These are phyloP conservation scores for Stenolophus ochropezus DNA, from an alignment of 2,888 invertebrate species.

Conservation along the genomic window DNA sequence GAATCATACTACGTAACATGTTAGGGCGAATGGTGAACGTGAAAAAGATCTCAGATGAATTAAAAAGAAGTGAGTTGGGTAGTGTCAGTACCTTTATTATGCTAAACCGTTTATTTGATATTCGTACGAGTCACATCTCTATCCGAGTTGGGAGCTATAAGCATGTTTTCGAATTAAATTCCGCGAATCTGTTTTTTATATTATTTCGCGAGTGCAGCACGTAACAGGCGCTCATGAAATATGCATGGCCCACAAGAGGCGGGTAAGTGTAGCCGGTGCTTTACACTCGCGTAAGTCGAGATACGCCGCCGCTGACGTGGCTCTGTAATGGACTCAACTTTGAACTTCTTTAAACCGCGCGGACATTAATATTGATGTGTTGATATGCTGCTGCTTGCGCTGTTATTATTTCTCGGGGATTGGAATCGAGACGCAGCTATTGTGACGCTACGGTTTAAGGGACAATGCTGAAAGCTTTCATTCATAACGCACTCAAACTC, in stretches of 20 bases:
- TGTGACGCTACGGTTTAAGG: not conserved
- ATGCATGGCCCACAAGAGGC: slow-evolving; percentile 54
- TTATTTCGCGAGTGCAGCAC: slow-evolving; percentile 58
- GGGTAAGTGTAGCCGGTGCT: slow-evolving; percentile 54
- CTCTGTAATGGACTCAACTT: slow-evolving; percentile 56
- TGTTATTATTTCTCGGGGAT: slow-evolving; percentile 47
- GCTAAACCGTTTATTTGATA: slow-evolving; percentile 59
- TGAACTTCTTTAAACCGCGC: slow-evolving; percentile 54
- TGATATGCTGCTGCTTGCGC: slow-evolving; percentile 48
- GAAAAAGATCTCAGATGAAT: not conserved
- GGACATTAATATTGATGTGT: slow-evolving; percentile 55
- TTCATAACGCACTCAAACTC: not conserved
- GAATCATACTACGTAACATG: too few species aligned
- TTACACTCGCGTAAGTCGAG: slow-evolving; percentile 44
- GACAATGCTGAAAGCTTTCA: slow-evolving; percentile 3
- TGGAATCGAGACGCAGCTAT: slow-evolving; percentile 15
- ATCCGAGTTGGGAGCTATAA: slow-evolving; percentile 50
- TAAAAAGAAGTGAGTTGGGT: slow-evolving; percentile 13
- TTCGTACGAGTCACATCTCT: slow-evolving; percentile 50
- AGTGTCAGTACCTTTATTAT: slow-evolving; percentile 57
- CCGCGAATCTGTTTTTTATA: slow-evolving; percentile 60
- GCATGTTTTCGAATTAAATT: slow-evolving; percentile 60
- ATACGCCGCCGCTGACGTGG: not conserved
- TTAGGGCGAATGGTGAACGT: not conserved
- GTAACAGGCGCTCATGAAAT: slow-evolving; percentile 59